Evolutionary conservation across 2,113 vertebrate genomes (phyloP).

Genomic region (Carassius carassius): DNA sequence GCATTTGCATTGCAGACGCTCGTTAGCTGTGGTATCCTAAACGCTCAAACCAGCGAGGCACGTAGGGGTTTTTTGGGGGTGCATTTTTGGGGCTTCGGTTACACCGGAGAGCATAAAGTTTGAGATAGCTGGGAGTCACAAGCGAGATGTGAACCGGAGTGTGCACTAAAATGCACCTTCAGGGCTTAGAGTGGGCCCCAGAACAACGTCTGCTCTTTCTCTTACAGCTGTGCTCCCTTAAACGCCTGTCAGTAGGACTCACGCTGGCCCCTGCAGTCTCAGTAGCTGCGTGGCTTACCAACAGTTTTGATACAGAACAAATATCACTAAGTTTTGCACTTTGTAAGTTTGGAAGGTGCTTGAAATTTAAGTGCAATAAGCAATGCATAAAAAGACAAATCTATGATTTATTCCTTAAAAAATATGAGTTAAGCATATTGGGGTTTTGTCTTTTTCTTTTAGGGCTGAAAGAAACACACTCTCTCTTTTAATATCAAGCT

Average conservation of each 20-base stretch:
- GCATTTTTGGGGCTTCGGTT: conserved; percentile 55
- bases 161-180: conserved; percentile 51
- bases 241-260: conserved; percentile 71
- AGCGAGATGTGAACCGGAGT: conserved; percentile 34
- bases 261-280: conserved; percentile 36
- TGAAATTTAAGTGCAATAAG: background rate
- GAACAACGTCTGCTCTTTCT: conserved; percentile 55
- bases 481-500: background rate
- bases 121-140: conserved; percentile 51
- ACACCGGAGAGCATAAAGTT: conserved; percentile 41
- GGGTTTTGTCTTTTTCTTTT: background rate
- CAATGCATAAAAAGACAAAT: too few relatives aligned
- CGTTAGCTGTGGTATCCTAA: conserved; percentile 50
- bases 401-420: background rate
- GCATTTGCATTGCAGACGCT: conserved; percentile 45
- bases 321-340: background rate
- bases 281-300: background rate
- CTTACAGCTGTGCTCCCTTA: conserved; percentile 37
- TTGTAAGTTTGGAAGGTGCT: background rate
- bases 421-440: background rate
- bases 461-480: background rate
- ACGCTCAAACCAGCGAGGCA: conserved; percentile 51
- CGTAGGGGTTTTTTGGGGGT: conserved; percentile 46
- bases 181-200: conserved; percentile 47
- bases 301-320: background rate